phyloP scores from a whole-genome alignment of 2,888 invertebrate species.

The Merodon equestris region DNA sequence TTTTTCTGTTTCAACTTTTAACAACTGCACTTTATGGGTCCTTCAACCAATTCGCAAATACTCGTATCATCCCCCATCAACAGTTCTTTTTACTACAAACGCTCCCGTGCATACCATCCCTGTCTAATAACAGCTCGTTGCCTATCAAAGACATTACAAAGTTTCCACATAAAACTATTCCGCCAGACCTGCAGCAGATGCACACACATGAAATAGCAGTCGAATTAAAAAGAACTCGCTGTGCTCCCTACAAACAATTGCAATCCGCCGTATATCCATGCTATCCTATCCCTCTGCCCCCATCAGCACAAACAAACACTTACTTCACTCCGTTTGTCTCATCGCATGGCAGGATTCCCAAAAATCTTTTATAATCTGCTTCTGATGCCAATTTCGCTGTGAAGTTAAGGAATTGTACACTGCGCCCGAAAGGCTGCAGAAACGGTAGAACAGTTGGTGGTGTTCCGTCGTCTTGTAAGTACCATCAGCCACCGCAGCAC shows the following conservation, averaged over 20 bases:
- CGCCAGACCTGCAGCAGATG: slow-evolving; percentile 10
- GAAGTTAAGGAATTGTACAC: slow-evolving; percentile 29
- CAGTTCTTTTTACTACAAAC: too few species aligned
- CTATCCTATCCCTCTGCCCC: neutral
- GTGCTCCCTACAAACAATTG: slow-evolving; percentile 10
- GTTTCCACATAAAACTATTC: slow-evolving; percentile 27
- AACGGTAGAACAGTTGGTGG: slow-evolving; percentile 19
- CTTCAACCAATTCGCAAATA: too few species aligned
- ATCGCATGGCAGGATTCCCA: neutral
- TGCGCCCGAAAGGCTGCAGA: slow-evolving; percentile 9
- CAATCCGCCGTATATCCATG: slow-evolving; percentile 25
- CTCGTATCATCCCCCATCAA: too few species aligned
- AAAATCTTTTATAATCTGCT: slow-evolving; percentile 31
- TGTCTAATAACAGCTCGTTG: neutral
- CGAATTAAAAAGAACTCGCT: slow-evolving; percentile 10
- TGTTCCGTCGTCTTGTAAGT: slow-evolving; percentile 24
- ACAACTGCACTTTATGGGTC: too few species aligned
- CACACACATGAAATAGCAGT: neutral
- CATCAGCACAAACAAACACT: too few species aligned
- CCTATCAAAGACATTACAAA: slow-evolving; percentile 14
- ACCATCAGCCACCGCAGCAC: slow-evolving; percentile 29
- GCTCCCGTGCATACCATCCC: neutral
- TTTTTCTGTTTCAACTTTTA: too few species aligned
- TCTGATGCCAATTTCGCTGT: slow-evolving; percentile 8
- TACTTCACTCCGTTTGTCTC: neutral